These are phyloP conservation scores for Polyommatus icarus DNA, from an alignment of 2,888 invertebrate genomes.

Conservation along the genomic window DNA sequence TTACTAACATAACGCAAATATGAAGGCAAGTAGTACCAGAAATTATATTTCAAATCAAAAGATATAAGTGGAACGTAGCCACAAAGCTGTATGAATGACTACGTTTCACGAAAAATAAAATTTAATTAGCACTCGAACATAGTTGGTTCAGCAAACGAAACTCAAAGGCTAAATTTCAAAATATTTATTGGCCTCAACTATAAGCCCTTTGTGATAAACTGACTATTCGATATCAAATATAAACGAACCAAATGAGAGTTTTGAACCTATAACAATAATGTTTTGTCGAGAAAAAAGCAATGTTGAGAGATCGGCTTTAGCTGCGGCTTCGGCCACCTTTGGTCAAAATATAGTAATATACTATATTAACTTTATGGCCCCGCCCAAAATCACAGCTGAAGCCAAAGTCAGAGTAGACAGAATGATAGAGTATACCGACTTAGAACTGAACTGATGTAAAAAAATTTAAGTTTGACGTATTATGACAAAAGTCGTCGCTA, in stretches of 20 bases:
- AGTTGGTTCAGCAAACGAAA: background rate
- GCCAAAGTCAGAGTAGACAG: too few relatives aligned
- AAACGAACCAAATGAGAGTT: background rate
- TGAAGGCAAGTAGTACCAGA: slow-evolving; percentile 24
- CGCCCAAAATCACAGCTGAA: too few relatives aligned
- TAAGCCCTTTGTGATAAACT: background rate
- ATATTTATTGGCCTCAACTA: background rate
- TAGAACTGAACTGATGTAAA: too few relatives aligned
- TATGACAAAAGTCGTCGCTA: too few relatives aligned
- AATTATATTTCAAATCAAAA: slow-evolving; percentile 33
- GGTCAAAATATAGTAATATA: too few relatives aligned
- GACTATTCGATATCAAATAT: background rate
- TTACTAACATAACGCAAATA: background rate
- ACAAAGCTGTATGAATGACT: slow-evolving; percentile 15
- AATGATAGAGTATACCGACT: too few relatives aligned
- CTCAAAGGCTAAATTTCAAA: slow-evolving; percentile 3
- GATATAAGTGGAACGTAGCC: slow-evolving; percentile 26
- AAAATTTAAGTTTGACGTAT: too few relatives aligned
- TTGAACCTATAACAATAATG: background rate
- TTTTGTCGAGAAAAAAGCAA: too few relatives aligned
- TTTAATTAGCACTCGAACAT: slow-evolving; percentile 16
- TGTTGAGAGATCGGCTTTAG: too few relatives aligned
- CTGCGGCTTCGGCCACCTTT: too few relatives aligned
- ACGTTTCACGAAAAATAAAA: slow-evolving; percentile 17
- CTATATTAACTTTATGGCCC: too few relatives aligned